Conservation (phyloP, 53 echinoderm and acorn worm species). For the Astropecten irregularis region DNA sequence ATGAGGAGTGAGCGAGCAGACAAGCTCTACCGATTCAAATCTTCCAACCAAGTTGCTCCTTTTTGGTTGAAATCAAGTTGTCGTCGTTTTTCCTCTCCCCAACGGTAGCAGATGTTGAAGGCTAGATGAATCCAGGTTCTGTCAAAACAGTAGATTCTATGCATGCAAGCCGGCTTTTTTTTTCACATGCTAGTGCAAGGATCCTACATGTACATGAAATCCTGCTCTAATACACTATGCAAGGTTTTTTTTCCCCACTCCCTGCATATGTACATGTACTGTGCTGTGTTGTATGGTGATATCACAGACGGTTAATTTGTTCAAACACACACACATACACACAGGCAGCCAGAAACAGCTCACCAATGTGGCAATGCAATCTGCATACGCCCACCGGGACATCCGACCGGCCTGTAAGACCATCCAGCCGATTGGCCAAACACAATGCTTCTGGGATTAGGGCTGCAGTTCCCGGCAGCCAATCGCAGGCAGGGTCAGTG, state of each 20-base stretch:
- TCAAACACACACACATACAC: conserved; percentile 8
- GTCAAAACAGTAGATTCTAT: conserved; percentile 13
- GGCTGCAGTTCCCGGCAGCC: not conserved
- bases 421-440: conserved; percentile 13
- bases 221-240: not conserved
- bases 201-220: too few species aligned
- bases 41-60: too few species aligned
- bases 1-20: too few species aligned
- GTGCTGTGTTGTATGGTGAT: conserved; percentile 7
- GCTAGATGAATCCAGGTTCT: too few species aligned
- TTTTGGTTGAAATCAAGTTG: too few species aligned
- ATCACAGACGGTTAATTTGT: conserved; percentile 37
- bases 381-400: conserved; percentile 49
- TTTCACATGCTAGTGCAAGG: too few species aligned
- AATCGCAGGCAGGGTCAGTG: conserved; percentile 19
- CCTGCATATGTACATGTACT: not conserved
- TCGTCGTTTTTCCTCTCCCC: too few species aligned
- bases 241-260: not conserved
- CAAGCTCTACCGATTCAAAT: too few species aligned
- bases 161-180: not conserved
- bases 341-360: not conserved
- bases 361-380: conserved; percentile 30
- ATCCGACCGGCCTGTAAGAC: conserved; percentile 13
- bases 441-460: conserved; percentile 30
- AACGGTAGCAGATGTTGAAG: too few species aligned